Conservation (phyloP, 2,797 vertebrate genomes). For the Trachops cirrhosus region DNA sequence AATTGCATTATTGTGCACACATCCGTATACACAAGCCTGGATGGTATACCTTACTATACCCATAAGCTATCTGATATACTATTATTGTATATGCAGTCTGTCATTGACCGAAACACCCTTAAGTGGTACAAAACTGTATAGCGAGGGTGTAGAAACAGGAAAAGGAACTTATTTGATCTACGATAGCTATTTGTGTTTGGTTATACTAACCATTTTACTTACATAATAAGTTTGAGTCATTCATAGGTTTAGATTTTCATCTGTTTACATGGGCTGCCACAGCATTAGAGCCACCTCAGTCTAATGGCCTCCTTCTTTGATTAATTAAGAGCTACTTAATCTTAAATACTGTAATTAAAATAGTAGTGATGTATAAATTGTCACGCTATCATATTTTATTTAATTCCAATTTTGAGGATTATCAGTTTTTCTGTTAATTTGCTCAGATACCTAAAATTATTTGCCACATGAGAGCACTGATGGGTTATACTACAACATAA, state of each 20-base stretch:
- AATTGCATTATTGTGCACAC: neutral
- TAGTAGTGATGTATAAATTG: neutral
- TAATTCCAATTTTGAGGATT: neutral
- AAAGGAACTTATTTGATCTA: neutral
- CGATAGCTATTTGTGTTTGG: neutral
- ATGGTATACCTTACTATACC: neutral
- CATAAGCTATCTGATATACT: neutral
- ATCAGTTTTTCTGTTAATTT: neutral
- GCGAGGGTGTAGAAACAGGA: neutral
- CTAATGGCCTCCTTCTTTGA: neutral
- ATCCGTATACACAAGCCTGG: neutral
- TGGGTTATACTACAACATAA: neutral
- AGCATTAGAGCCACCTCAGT: neutral
- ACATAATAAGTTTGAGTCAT: neutral
- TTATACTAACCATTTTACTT: neutral
- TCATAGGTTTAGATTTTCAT: neutral
- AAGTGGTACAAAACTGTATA: neutral
- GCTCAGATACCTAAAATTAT: neutral
- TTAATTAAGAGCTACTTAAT: neutral
- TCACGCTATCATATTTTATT: neutral
- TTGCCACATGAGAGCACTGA: neutral
- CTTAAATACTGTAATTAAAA: neutral
- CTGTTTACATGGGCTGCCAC: neutral
- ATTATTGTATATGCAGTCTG: neutral
- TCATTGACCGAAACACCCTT: neutral